These are phyloP conservation scores for Leucopternis melanops DNA, from an alignment of 2,113 vertebrate species.

Conservation along the genomic window DNA sequence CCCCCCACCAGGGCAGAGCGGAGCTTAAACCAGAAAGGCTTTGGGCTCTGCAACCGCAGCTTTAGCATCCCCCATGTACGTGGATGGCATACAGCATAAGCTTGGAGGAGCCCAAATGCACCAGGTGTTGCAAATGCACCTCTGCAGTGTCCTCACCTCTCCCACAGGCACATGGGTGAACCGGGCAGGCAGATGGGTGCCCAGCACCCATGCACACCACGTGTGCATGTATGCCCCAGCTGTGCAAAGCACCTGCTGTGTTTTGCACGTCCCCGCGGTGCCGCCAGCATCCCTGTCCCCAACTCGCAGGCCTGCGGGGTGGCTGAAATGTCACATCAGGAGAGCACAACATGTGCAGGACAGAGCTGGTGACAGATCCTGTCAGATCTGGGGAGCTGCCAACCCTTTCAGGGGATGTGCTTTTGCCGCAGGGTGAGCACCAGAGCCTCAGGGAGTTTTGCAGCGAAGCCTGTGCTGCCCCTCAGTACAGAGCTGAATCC, in stretches of 20 bases:
- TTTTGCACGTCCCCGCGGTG: fast-evolving
- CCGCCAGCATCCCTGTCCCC: background rate
- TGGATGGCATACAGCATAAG: fast-evolving
- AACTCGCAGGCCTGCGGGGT: fast-evolving
- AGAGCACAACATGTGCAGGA: fast-evolving
- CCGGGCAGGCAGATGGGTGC: background rate
- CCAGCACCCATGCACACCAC: fast-evolving
- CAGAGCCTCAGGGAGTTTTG: background rate
- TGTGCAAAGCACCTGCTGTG: fast-evolving
- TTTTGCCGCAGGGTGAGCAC: background rate
- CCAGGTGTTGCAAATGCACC: fast-evolving
- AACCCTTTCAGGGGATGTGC: fast-evolving
- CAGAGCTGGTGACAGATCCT: fast-evolving
- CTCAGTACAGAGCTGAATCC: fast-evolving
- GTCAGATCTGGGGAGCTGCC: background rate
- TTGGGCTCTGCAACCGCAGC: background rate
- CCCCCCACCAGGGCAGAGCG: background rate
- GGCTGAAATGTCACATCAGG: background rate
- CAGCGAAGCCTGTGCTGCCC: background rate
- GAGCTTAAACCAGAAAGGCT: background rate
- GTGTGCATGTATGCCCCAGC: fast-evolving
- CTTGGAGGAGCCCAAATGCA: background rate
- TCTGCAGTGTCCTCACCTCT: background rate
- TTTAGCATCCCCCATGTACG: background rate
- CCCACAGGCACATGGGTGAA: fast-evolving